Base-by-base conservation (phyloP, 2,888 invertebrate species). In the Anticlea derivata region DNA sequence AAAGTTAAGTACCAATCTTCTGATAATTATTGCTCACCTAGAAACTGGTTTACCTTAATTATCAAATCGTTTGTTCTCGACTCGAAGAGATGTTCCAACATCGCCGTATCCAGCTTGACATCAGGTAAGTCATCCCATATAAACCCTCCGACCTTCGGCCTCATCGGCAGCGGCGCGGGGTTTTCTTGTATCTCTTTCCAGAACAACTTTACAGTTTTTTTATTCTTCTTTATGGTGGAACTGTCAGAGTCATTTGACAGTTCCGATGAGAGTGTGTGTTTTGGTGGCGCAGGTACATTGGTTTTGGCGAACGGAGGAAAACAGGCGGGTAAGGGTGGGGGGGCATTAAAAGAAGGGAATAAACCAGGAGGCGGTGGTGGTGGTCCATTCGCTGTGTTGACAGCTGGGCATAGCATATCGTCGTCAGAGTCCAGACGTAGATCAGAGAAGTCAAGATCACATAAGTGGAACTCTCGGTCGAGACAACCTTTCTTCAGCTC, bases 381-480 rank as follows among this genome's bases (percentile, higher is more conserved):
- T 0, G 96, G 95, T 7, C 95, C 92, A 7, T 94, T 94, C 26
- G 92, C 92, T 1, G 93, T 83, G 5, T 93, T 91, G 3, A 93
- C 92, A 6, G 93, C 92, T 0, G 95, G 95, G 1, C 94, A 94
- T 34, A 94, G 78, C 50, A 95, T 92, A 72, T 97, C 96, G 47
- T 94, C 93, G 75, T 99, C 99, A 62, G 99, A 98, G 46, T 96
- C 97, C 24, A 94, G 94, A 40, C 93, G 94, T 44, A 99, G 92
- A 83, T 99, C 99, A 7, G 97, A 97, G 83, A 99, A 99, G 84
- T 99, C 99, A 72, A 99, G 92, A 84, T 99, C 99, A 79, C 98
- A 98, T 37, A 98, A 92, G 60, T 96, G 94, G 76, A 97, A 90
- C 56, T 95, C 94, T 58, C 96, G 91, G 54, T 94, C 92, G 65